Conservation (phyloP, 2,113 vertebrate species). For the Thinocorus orbignyianus region DNA sequence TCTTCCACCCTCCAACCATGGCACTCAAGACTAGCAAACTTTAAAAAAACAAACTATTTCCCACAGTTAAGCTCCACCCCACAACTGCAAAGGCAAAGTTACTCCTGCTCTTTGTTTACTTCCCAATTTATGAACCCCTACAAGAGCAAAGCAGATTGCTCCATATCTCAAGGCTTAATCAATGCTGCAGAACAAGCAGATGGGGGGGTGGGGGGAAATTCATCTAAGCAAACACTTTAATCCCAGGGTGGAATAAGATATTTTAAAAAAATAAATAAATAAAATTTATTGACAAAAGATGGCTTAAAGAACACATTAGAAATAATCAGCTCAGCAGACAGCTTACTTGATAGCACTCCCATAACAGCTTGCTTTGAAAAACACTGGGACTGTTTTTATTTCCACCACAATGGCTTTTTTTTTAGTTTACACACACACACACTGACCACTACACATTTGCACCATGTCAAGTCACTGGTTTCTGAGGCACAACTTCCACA, state of each 20-base stretch:
- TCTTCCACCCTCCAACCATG: not conserved
- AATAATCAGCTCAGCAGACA: not conserved
- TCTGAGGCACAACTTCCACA: fast-evolving
- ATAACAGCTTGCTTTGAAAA: not conserved
- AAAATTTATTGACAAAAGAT: not conserved
- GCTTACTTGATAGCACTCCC: not conserved
- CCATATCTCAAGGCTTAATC: not conserved
- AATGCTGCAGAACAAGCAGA: not conserved
- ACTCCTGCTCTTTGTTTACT: constrained; percentile 24
- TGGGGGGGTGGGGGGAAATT: not conserved
- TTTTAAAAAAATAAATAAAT: not conserved
- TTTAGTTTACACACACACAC: not conserved
- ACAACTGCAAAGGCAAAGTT: not conserved
- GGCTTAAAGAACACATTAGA: not conserved
- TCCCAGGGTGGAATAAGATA: not conserved
- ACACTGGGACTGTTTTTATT: not conserved
- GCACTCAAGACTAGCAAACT: not conserved
- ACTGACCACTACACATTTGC: fast-evolving
- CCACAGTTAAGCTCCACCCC: constrained; percentile 7
- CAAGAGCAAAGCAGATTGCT: not conserved
- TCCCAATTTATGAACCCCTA: constrained; percentile 20
- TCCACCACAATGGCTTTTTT: not conserved
- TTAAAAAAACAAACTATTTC: not conserved
- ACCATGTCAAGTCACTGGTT: not conserved
- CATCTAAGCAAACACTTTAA: not conserved